Conservation (phyloP, 2,797 vertebrate genomes). For the Macropus fuliginosus region DNA sequence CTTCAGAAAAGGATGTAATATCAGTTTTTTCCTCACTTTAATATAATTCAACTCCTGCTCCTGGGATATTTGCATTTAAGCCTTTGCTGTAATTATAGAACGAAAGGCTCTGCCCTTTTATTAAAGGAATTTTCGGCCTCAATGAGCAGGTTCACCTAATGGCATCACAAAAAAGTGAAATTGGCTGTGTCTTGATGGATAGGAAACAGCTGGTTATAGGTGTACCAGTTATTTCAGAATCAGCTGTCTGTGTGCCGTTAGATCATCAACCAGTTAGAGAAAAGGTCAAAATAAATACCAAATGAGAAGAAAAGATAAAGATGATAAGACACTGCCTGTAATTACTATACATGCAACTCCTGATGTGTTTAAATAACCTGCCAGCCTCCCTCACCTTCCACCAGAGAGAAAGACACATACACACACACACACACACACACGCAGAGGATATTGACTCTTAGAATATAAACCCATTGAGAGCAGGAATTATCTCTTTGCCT, state of each 20-base stretch:
- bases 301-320: background rate
- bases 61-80: background rate
- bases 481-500: background rate
- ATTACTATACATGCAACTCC: background rate
- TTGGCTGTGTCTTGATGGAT: conserved; percentile 1
- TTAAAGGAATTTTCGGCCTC: background rate
- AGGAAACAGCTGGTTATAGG: conserved; percentile 7
- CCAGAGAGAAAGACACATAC: background rate
- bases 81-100: background rate
- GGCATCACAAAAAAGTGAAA: conserved; percentile 2
- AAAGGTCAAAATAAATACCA: conserved; percentile 3
- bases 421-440: background rate
- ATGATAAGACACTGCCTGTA: background rate
- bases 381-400: background rate
- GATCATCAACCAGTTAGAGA: conserved; percentile 1
- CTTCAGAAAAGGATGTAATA: background rate
- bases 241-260: background rate
- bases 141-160: background rate
- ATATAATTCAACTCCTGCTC: conserved; percentile 10
- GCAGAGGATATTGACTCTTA: background rate
- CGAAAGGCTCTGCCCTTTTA: background rate
- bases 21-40: background rate
- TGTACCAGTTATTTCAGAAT: background rate
- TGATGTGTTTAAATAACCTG: background rate
- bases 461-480: background rate